Conservation (phyloP, 2,888 invertebrate genomes). For the Epiperipatus broadwayi region DNA sequence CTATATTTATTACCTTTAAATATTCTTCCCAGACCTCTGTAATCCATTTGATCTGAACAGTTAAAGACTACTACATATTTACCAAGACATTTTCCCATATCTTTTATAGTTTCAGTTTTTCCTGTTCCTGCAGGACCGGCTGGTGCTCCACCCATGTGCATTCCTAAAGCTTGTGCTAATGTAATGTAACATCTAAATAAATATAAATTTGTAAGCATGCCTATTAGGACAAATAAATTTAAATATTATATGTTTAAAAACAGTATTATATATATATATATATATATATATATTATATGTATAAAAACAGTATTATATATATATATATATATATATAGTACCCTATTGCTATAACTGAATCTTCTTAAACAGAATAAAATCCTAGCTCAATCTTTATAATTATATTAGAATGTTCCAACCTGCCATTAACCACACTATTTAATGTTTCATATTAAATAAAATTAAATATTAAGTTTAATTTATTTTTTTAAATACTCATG, state of each 20-base stretch:
- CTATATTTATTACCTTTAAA: constrained; percentile 47
- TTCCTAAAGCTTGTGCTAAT: constrained; percentile 75
- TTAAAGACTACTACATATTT: constrained; percentile 89
- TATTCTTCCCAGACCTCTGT: constrained; percentile 78
- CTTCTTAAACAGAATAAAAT: too few species aligned
- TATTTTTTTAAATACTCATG: too few species aligned
- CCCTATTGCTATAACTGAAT: constrained; percentile 3
- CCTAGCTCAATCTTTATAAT: too few species aligned
- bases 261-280: constrained; percentile 9
- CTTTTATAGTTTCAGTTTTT: constrained; percentile 92
- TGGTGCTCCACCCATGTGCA: constrained; percentile 90
- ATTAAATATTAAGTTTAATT: too few species aligned
- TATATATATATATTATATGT: too few species aligned
- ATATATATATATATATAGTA: constrained; percentile 10
- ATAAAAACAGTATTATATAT: constrained; percentile 8
- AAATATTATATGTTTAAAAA: too few species aligned
- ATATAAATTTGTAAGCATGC: constrained; percentile 1
- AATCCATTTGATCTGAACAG: constrained; percentile 97
- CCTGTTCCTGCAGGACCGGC: constrained; percentile 96
- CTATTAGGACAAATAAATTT: not conserved
- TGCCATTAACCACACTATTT: too few species aligned
- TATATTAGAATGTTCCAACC: too few species aligned
- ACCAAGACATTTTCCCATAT: constrained; percentile 91
- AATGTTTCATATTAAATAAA: too few species aligned
- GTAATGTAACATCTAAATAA: constrained; percentile 87